Base-by-base conservation (phyloP, 2,888 invertebrate genomes). In the Serrognathus titanus region DNA sequence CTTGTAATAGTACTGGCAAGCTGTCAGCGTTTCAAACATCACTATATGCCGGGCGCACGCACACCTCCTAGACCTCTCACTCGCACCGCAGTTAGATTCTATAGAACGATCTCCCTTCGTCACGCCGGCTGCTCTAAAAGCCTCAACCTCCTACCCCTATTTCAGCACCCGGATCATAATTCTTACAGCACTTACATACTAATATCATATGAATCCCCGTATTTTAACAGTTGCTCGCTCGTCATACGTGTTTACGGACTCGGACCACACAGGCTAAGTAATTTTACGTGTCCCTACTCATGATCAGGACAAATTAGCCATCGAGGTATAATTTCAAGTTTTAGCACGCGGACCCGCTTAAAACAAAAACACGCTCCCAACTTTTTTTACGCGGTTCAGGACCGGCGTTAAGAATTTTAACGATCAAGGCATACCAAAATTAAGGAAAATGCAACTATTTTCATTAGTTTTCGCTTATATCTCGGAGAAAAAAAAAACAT, bases 11-110 rank as follows among this genome's bases (percentile, higher is more conserved):
- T 75, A 73, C 75, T 76, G 75, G 75, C 75, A 75, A 75, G 75
- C 75, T 79, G 78, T 79, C 78, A 79, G 78, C 78, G 75, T 76
- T 77, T 76, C 77, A 77, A 77, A 78, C 77, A 77, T 78, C 78
- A 78, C 76, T 75, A 70, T 68, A 73, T 73, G 71, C 71, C 70
- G 72, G 67, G 75, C 76, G 76, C 76, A 76, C 76, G 75, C 76
- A 76, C 71, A 71, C 72, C 67, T 69, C 67, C 68, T 66, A 59
- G 62, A 63, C 63, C 64, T 67, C 69, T 62, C 64, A 67, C 66
- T 57, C 63, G 49, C 57, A 40, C 57, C 50, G 50, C 43, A 43
- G 55, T 74, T 75, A 75, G 70, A 70, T 71, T 66, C 68, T 65
- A 67, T 66, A 60, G 61, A 63, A 62, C 63, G 66, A 67, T 67